phyloP scores from a whole-genome alignment of 2,888 invertebrate species.

The Ceramica pisi region DNA sequence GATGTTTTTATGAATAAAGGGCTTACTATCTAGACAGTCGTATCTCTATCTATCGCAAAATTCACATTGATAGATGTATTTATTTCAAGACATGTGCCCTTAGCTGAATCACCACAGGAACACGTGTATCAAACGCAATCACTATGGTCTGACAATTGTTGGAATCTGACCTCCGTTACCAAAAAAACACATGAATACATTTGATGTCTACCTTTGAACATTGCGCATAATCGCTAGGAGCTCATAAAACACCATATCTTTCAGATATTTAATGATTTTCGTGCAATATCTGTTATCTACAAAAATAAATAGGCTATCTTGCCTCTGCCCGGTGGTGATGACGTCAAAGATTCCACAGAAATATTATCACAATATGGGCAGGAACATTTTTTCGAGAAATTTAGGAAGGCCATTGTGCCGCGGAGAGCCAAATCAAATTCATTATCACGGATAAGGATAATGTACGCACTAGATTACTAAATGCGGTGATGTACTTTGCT shows the following conservation, averaged over 20 bases:
- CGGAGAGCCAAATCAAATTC: background rate
- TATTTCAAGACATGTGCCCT: slow-evolving; percentile 26
- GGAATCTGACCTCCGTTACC: background rate
- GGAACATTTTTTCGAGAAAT: slow-evolving; percentile 2
- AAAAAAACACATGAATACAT: slow-evolving; percentile 10
- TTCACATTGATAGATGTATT: slow-evolving; percentile 36
- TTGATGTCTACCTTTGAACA: slow-evolving; percentile 8
- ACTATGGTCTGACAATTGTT: background rate
- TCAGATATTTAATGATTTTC: slow-evolving; percentile 33
- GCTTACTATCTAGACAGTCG: slow-evolving; percentile 34
- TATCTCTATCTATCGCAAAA: slow-evolving; percentile 31
- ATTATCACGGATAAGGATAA: background rate
- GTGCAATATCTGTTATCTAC: slow-evolving; percentile 42
- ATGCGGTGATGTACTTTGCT: background rate
- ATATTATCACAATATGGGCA: slow-evolving; percentile 5
- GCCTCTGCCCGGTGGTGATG: background rate
- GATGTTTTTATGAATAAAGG: slow-evolving; percentile 44
- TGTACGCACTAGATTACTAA: background rate
- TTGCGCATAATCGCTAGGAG: background rate
- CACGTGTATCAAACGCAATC: background rate
- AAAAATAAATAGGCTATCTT: slow-evolving; percentile 26
- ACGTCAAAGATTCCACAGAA: slow-evolving; percentile 35
- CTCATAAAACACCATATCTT: slow-evolving; percentile 42
- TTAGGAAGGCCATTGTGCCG: background rate
- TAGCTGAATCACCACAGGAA: background rate